Percentiles rank a stretch among this genome's conserved stretches.
Conservation (phyloP, 1,140 invertebrate genomes). For the Sarcophaga bullata region DNA sequence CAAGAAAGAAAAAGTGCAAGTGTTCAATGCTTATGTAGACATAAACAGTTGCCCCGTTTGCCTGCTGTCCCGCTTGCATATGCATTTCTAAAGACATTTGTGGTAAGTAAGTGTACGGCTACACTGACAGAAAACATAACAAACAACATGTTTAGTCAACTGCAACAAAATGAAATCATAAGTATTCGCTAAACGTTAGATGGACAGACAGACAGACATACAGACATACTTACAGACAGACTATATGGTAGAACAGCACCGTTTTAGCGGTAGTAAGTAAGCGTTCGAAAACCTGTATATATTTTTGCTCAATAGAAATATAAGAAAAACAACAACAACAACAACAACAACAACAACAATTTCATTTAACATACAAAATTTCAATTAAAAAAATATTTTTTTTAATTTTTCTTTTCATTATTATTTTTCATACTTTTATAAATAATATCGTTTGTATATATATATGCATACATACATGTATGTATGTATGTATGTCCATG, state of each 20-base stretch:
- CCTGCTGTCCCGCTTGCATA: not conserved
- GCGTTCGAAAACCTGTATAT: not conserved
- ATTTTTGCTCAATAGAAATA: conserved; percentile 1
- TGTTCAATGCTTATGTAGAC: conserved; percentile 33
- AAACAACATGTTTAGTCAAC: conserved; percentile 40
- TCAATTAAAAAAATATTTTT: conserved; percentile 35
- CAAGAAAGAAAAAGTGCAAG: conserved; percentile 35
- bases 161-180: conserved; percentile 30
- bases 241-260: not conserved
- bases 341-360: conserved; percentile 7
- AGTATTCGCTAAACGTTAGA: not conserved
- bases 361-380: conserved; percentile 41
- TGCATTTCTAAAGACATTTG: not conserved
- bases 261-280: conserved; percentile 13
- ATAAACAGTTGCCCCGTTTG: conserved; percentile 1
- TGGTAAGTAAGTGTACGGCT: not conserved
- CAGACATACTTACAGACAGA: not conserved
- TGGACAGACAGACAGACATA: not conserved
- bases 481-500: no score
- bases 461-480: no score
- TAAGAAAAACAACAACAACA: not conserved
- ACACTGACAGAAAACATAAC: conserved; percentile 37
- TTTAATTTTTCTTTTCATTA: no score
- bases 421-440: not conserved
- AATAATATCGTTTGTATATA: not conserved